Evolutionary conservation across 2,888 invertebrate species (phyloP), one percentile per base, ranked within the genome.

Genomic region (Ophion costatus): DNA sequence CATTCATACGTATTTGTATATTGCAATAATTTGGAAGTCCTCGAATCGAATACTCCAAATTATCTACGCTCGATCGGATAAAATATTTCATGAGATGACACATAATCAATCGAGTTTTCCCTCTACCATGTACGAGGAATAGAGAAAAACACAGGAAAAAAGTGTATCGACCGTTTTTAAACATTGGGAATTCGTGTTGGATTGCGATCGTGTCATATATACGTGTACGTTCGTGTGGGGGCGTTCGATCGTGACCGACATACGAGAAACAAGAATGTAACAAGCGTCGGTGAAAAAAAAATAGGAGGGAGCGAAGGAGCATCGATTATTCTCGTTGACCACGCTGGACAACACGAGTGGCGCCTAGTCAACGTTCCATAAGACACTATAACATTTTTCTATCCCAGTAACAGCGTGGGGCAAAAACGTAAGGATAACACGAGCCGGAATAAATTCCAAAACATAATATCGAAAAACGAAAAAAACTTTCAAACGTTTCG

Each of bases 231-330:
- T 45, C 70, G 69, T 78, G 63, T 10, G 71, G 33, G 71, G 45
- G 70, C 56, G 71, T 71, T 79, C 79, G 79, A 79, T 79, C 79
- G 79, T 79, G 64, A 79, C 79, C 71, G 38, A 79, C 63, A 71
- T 79, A 67, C 71, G 51, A 45, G 61, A 79, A 79, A 79, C 56
- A 63, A 63, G 63, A 79, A 5, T 56, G 24, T 56, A 33, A 56
- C 33, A 56, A 63, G 63, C 63, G 63, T 22, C 51, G 38, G 71
- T 29, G 56, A 14, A 64, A 63, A 63, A 63, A 64, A 9, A 10
- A 20, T 42, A 5, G 20, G 51, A 79, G 38, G 22, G 20, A 61
- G 70, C 69, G 51, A 70, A 57, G 70, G 42, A 64, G 42, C 71
- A 57, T 73, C 80, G 71, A 73, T 80, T 80, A 64, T 73, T 80